These are phyloP conservation scores for Anaspis maculata DNA, from an alignment of 2,888 invertebrate species.

Conservation along the genomic window DNA sequence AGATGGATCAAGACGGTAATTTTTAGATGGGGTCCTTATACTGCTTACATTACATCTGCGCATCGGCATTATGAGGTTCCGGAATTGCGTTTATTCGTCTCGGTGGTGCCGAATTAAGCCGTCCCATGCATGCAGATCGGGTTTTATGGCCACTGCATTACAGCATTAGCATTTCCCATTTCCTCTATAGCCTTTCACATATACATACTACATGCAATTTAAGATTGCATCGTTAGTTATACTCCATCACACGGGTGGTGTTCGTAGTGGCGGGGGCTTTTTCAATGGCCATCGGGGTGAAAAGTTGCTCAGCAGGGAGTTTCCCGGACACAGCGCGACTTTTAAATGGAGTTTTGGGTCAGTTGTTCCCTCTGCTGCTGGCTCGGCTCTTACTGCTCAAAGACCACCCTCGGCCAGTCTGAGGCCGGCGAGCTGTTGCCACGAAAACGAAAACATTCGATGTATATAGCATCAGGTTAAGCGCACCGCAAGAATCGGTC, in stretches of 20 bases:
- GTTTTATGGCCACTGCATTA: slow-evolving; percentile 26
- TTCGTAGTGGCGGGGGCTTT: slow-evolving; percentile 15
- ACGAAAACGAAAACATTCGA: too few relatives aligned
- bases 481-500: neutral
- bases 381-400: too few relatives aligned
- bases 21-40: too few relatives aligned
- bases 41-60: too few relatives aligned
- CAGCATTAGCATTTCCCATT: slow-evolving; percentile 30
- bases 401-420: slow-evolving; percentile 11
- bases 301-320: slow-evolving; percentile 23
- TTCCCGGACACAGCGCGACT: too few relatives aligned
- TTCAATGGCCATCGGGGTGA: slow-evolving; percentile 23
- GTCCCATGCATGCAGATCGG: slow-evolving; percentile 26
- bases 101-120: slow-evolving; percentile 26
- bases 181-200: slow-evolving; percentile 24
- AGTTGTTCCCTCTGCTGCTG: too few relatives aligned
- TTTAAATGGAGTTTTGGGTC: slow-evolving; percentile 23
- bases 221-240: slow-evolving; percentile 26
- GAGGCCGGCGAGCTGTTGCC: too few relatives aligned
- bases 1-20: too few relatives aligned
- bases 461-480: too few relatives aligned
- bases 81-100: slow-evolving; percentile 8
- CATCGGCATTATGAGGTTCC: too few relatives aligned
- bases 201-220: slow-evolving; percentile 27
- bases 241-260: slow-evolving; percentile 13